These are phyloP conservation scores for Matsumyia berberina DNA, from an alignment of 2,888 invertebrate genomes.

Conservation along the genomic window DNA sequence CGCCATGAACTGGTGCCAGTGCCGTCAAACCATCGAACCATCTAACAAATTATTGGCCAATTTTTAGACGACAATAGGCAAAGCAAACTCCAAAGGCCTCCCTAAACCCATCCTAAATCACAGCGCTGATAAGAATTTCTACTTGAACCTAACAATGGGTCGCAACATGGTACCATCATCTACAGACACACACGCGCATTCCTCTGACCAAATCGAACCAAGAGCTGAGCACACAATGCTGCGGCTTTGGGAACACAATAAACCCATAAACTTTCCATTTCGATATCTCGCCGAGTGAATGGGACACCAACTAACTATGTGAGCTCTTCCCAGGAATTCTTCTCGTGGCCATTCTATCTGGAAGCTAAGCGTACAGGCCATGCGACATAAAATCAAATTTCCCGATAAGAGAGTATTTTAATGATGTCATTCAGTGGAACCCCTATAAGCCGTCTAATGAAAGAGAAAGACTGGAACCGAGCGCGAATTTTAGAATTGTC, in stretches of 20 bases:
- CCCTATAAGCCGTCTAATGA: conserved; percentile 72
- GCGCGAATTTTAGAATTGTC: conserved; percentile 40
- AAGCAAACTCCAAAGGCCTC: too few species aligned
- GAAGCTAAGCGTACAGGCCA: conserved; percentile 44
- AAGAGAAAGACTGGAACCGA: conserved; percentile 48
- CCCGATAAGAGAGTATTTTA: conserved; percentile 71
- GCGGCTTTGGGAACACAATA: conserved; percentile 62
- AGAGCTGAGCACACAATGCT: conserved; percentile 40
- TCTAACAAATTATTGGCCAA: conserved; percentile 41
- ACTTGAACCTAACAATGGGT: conserved; percentile 32
- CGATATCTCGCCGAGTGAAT: conserved; percentile 59
- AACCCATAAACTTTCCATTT: conserved; percentile 76
- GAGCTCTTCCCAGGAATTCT: conserved; percentile 45
- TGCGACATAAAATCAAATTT: conserved; percentile 75
- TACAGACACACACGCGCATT: conserved; percentile 23
- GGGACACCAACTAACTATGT: conserved; percentile 35
- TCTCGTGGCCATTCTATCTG: conserved; percentile 33
- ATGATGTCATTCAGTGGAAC: conserved; percentile 74
- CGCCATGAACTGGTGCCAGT: too few species aligned
- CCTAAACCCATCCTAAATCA: conserved; percentile 66
- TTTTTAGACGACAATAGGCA: conserved; percentile 38
- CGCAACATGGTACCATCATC: conserved; percentile 37
- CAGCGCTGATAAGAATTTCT: conserved; percentile 57
- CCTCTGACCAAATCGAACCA: not conserved
- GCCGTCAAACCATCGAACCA: too few species aligned